Evolutionary conservation across 2,113 vertebrate species (phyloP), one percentile per base, ranked within the genome.

Genomic region (Cinclus cinclus): DNA sequence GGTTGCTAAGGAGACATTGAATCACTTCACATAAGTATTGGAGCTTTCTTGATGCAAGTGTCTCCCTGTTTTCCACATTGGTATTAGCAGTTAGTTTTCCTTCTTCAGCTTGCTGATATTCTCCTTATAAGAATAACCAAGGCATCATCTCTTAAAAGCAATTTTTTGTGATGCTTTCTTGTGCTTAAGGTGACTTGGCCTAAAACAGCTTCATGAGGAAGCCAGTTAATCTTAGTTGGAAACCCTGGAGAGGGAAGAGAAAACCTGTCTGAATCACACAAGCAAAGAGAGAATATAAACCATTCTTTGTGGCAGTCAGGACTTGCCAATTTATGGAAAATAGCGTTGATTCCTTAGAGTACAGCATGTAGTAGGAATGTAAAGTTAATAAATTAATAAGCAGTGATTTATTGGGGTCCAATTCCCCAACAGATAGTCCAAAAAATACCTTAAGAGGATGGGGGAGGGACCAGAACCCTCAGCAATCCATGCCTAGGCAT

Each of bases 301-400:
- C 6, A 7, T 19, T 46, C 28, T 47, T 44, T 42, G 28, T 41
- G 17, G 17, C 30, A 20, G 9, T 58, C 17, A 64, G 7, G 17
- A 68, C 41, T 49, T 15, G 19, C 3, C 33, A 65, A 27, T 53
- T 41, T 49, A 58, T 13, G 28, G 17, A 79, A 90, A 84, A 85
- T 0, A 24, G 7, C 2, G 5, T 47, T 49, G 31, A 47, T 17
- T 76, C 25, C n/a, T 87, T 28, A 6, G 13, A 63, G 22, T 2
- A 64, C 19, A 55, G 27, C 19, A 69, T 0, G 0, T 6, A 39
- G 4, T 2, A 75, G 33, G 30, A 67, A 47, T 15, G 1, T 11
- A 47, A 59, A 50, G 13, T 41, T 68, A 52, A 63, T 62, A 44
- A 30, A 64, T 6, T 53, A 39, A 46, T n/a, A 24, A n/a, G 11